phyloP scores from a whole-genome alignment of 2,888 invertebrate genomes.

The Cosmia pyralina region DNA sequence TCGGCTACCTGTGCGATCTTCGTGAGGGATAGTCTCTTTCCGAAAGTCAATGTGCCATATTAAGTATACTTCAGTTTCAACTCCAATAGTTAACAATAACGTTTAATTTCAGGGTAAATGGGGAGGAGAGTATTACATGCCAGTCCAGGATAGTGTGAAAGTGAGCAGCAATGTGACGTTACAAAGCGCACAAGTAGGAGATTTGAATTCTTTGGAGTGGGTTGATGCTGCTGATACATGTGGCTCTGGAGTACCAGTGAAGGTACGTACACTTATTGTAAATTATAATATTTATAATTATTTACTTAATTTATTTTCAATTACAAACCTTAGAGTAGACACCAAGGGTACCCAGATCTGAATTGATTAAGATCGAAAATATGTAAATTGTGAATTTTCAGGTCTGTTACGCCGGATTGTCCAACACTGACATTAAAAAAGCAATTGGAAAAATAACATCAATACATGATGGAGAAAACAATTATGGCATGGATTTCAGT shows the following conservation, averaged over 20 bases:
- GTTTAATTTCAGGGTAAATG: conserved; percentile 61
- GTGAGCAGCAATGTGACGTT: conserved; percentile 54
- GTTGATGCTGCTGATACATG: conserved; percentile 15
- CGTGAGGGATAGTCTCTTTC: background rate
- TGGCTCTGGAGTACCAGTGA: conserved; percentile 48
- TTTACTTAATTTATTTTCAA: background rate
- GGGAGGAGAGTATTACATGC: conserved; percentile 70
- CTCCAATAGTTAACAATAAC: background rate
- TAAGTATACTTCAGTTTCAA: background rate
- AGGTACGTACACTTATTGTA: conserved; percentile 28
- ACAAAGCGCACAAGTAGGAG: conserved; percentile 59
- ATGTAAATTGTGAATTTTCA: conserved; percentile 16
- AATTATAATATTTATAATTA: background rate
- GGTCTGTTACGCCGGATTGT: conserved; percentile 56
- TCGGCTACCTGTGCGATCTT: background rate
- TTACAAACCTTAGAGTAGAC: background rate
- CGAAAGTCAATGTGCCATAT: background rate
- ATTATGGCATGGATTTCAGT: conserved; percentile 82
- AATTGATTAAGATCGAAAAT: background rate
- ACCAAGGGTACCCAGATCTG: no score
- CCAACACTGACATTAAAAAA: conserved; percentile 71
- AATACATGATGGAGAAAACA: conserved; percentile 33
- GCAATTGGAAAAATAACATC: conserved; percentile 67
- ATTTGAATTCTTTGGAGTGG: conserved; percentile 54
- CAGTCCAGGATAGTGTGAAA: conserved; percentile 40